A percentile compares a stretch with the other conserved stretches of the same genome.
These are phyloP conservation scores for Drosophila picticornis DNA, from an alignment of 2,888 invertebrate species.

Conservation along the genomic window DNA sequence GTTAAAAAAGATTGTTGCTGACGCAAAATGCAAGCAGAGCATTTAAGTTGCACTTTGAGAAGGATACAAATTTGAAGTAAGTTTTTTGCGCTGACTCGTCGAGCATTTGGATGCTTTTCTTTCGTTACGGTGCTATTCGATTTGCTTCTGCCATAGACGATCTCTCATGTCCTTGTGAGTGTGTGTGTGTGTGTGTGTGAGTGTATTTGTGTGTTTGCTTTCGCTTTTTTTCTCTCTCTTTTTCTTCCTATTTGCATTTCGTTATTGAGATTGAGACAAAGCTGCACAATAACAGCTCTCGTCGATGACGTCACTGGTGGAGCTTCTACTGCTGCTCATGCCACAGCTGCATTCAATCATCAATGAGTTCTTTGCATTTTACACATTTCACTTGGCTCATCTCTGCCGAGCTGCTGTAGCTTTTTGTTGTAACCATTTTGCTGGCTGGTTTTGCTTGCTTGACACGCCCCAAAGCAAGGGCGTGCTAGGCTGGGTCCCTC, in stretches of 20 bases:
- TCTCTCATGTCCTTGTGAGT: constrained; percentile 35
- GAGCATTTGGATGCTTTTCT: constrained; percentile 66
- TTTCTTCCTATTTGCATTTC: constrained; percentile 74
- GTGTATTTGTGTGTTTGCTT: constrained; percentile 61
- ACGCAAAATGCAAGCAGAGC: neutral
- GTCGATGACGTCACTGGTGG: constrained; percentile 12
- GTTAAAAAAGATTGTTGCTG: too few species aligned
- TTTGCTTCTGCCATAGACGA: constrained; percentile 31
- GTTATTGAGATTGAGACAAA: constrained; percentile 79
- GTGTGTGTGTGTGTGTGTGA: constrained; percentile 8
- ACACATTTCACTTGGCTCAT: constrained; percentile 71
- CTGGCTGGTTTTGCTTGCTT: constrained; percentile 52
- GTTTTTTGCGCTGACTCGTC: constrained; percentile 39
- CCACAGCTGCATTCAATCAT: constrained; percentile 69
- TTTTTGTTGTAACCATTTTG: constrained; percentile 53
- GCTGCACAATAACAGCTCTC: constrained; percentile 50
- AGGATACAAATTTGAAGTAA: neutral
- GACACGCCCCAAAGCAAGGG: constrained; percentile 39
- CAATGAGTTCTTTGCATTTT: constrained; percentile 75
- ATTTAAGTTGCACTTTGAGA: constrained; percentile 3
- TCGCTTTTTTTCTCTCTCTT: constrained; percentile 46
- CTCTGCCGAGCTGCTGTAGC: constrained; percentile 32
- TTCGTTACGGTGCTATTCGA: constrained; percentile 35
- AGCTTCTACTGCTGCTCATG: constrained; percentile 17
- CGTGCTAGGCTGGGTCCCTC: constrained; percentile 33